phyloP scores from a whole-genome alignment of 2,888 invertebrate genomes.

The Congeria kusceri region DNA sequence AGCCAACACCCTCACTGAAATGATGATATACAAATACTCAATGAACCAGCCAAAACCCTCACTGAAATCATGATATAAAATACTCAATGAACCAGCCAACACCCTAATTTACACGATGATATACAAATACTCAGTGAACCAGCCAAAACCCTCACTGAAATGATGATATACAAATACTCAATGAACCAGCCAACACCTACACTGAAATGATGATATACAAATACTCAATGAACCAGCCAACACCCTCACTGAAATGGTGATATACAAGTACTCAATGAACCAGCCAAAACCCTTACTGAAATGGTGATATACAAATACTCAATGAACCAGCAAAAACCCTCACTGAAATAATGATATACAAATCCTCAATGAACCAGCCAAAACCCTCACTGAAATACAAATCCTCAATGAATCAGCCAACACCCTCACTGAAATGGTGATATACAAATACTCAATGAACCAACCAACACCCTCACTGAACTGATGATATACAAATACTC shows the following conservation, averaged over 20 bases:
- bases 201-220: neutral
- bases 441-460: neutral
- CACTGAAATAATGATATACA: too few relatives aligned
- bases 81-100: too few relatives aligned
- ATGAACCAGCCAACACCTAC: constrained; percentile 1
- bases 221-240: too few relatives aligned
- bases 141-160: constrained; percentile 11
- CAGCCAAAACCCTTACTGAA: too few relatives aligned
- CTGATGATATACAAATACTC: neutral
- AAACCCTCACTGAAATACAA: constrained; percentile 79
- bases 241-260: neutral
- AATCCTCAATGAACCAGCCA: too few relatives aligned
- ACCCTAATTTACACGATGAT: constrained; percentile 71
- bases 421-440: constrained; percentile 72
- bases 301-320: neutral
- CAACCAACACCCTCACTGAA: constrained; percentile 8
- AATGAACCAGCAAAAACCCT: too few relatives aligned
- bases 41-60: too few relatives aligned
- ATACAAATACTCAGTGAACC: neutral
- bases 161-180: too few relatives aligned
- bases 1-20: neutral
- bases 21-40: too few relatives aligned
- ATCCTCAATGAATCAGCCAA: too few relatives aligned
- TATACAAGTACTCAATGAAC: neutral
- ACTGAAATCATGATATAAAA: too few relatives aligned